These are phyloP conservation scores for Clarias macrocephalus DNA, from an alignment of 2,113 vertebrate genomes.

Conservation along the genomic window DNA sequence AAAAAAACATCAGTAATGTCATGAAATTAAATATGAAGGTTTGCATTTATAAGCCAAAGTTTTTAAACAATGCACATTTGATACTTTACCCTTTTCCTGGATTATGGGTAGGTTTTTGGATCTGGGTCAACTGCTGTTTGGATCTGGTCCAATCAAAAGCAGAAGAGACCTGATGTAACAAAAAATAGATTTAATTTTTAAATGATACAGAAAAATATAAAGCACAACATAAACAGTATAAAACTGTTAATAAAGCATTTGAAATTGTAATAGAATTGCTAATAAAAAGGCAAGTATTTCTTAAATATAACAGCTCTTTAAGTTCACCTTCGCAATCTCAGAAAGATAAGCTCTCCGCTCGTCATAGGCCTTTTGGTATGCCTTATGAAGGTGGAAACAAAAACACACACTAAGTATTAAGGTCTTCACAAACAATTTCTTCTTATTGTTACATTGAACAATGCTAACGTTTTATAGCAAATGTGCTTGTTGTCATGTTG, in stretches of 20 bases:
- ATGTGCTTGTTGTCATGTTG: too few species aligned
- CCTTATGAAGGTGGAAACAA: constrained; percentile 65
- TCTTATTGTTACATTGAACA: background rate
- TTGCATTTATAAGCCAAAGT: background rate
- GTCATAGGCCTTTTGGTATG: constrained; percentile 80
- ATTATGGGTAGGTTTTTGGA: constrained; percentile 43
- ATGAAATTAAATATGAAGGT: background rate
- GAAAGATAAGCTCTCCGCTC: constrained; percentile 74
- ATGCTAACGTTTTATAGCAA: too few species aligned
- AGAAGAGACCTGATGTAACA: constrained; percentile 62
- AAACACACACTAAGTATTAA: constrained; percentile 14
- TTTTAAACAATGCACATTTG: background rate
- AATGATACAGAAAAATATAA: background rate
- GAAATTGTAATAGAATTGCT: background rate
- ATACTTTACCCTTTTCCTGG: constrained; percentile 57
- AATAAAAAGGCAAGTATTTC: background rate
- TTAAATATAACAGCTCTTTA: background rate
- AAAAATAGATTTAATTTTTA: background rate
- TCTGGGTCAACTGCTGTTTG: constrained; percentile 56
- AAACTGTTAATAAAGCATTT: background rate
- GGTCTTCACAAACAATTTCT: background rate
- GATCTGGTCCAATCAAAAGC: constrained; percentile 59
- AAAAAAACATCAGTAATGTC: background rate
- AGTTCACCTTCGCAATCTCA: constrained; percentile 81
- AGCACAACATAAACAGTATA: background rate